These are phyloP conservation scores for Amia ocellicauda DNA, from an alignment of 2,113 vertebrate species.

Conservation along the genomic window DNA sequence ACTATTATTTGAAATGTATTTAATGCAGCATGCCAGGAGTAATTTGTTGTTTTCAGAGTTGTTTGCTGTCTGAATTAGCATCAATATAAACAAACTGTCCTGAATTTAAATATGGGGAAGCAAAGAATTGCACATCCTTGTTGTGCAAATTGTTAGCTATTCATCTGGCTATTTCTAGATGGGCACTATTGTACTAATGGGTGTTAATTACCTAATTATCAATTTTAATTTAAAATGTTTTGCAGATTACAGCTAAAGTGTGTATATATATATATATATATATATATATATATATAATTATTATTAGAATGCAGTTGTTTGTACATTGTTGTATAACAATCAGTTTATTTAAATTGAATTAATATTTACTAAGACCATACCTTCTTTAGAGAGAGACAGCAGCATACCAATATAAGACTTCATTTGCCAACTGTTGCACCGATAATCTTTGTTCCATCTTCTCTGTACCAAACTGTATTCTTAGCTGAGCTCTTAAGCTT, in stretches of 20 bases:
- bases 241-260: background rate
- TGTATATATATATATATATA: background rate
- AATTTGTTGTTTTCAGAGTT: background rate
- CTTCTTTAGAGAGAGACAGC: background rate
- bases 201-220: background rate
- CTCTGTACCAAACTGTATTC: background rate
- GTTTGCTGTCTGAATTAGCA: background rate
- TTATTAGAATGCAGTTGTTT: too few relatives aligned
- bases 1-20: too few relatives aligned
- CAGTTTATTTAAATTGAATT: background rate
- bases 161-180: background rate
- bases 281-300: too few relatives aligned
- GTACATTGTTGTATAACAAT: background rate
- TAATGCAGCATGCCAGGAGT: too few relatives aligned
- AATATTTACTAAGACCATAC: background rate
- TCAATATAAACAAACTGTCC: background rate
- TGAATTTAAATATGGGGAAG: background rate
- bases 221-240: background rate
- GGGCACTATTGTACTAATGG: conserved; percentile 1
- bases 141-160: conserved; percentile 3
- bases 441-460: too few relatives aligned
- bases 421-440: too few relatives aligned
- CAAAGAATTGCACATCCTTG: background rate
- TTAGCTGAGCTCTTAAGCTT: too few relatives aligned
- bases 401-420: too few relatives aligned